A percentile compares a stretch with the other conserved stretches of the same genome.
Conservation (phyloP, 2,888 invertebrate species). For the Drosophila mimetica region DNA sequence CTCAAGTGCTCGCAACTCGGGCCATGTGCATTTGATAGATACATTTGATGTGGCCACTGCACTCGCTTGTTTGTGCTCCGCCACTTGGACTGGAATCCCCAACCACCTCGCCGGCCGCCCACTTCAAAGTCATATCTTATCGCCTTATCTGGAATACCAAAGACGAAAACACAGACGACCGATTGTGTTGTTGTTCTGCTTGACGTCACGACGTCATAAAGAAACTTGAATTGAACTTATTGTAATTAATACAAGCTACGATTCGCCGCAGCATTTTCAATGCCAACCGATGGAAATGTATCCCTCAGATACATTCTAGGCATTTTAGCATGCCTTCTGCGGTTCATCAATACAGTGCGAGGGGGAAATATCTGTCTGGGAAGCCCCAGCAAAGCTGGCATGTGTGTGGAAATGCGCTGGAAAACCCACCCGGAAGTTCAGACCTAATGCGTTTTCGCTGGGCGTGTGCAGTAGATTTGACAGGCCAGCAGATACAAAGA, state of each 20-base stretch:
- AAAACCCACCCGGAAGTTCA: conserved; percentile 69
- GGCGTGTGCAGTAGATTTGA: conserved; percentile 40
- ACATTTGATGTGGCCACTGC: conserved; percentile 43
- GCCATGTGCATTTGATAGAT: conserved; percentile 45
- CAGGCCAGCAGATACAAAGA: conserved; percentile 50
- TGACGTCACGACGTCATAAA: conserved; percentile 38
- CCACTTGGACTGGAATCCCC: background rate
- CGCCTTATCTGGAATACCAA: conserved; percentile 69
- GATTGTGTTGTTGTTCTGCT: conserved; percentile 39
- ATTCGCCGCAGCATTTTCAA: conserved; percentile 40
- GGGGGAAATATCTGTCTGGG: conserved; percentile 25
- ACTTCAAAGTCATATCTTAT: conserved; percentile 61
- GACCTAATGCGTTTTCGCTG: conserved; percentile 57
- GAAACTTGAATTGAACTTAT: conserved; percentile 67
- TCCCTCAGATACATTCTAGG: conserved; percentile 46
- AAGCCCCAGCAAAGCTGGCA: conserved; percentile 64
- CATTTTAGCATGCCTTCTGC: conserved; percentile 55
- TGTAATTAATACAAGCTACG: conserved; percentile 69
- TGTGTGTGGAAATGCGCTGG: conserved; percentile 41
- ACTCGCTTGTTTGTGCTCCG: conserved; percentile 41
- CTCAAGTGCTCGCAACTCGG: conserved; percentile 48
- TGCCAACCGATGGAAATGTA: conserved; percentile 48
- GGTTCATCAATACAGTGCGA: conserved; percentile 58
- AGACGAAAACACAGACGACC: conserved; percentile 46
- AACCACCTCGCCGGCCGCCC: too few species aligned